These are phyloP conservation scores for Chrysotoxum bicinctum DNA, from an alignment of 2,888 invertebrate species.

Conservation along the genomic window DNA sequence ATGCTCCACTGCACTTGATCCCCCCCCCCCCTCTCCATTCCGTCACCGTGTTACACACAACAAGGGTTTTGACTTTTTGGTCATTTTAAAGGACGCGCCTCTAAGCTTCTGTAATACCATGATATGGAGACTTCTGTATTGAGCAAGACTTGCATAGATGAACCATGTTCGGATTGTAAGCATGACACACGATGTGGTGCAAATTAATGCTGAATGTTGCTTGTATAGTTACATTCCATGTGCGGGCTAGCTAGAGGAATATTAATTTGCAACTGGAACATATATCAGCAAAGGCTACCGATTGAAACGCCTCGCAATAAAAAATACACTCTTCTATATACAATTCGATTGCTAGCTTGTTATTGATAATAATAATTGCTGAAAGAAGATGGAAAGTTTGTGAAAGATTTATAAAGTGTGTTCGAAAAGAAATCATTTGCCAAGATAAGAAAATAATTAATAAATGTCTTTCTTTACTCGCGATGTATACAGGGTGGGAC, in stretches of 20 bases:
- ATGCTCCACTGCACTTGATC: conserved; percentile 51
- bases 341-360: conserved; percentile 42
- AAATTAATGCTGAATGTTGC: conserved; percentile 64
- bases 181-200: conserved; percentile 62
- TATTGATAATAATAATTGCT: conserved; percentile 19
- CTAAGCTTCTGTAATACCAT: conserved; percentile 50
- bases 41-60: conserved; percentile 24
- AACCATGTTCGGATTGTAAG: conserved; percentile 46
- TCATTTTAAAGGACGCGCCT: conserved; percentile 63
- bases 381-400: background rate
- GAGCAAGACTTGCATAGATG: conserved; percentile 8
- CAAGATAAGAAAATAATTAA: background rate
- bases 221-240: conserved; percentile 15
- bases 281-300: conserved; percentile 53
- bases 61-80: conserved; percentile 41
- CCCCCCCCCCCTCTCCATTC: background rate
- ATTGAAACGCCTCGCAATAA: conserved; percentile 58
- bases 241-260: conserved; percentile 52
- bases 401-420: conserved; percentile 1
- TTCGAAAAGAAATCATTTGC: background rate
- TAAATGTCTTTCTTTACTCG: too few relatives aligned
- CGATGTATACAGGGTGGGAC: too few relatives aligned
- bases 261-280: conserved; percentile 66
- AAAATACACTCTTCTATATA: conserved; percentile 11
- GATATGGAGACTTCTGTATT: background rate